Evolutionary conservation across 2,888 invertebrate genomes (phyloP).

Genomic region (Operophtera brumata): DNA sequence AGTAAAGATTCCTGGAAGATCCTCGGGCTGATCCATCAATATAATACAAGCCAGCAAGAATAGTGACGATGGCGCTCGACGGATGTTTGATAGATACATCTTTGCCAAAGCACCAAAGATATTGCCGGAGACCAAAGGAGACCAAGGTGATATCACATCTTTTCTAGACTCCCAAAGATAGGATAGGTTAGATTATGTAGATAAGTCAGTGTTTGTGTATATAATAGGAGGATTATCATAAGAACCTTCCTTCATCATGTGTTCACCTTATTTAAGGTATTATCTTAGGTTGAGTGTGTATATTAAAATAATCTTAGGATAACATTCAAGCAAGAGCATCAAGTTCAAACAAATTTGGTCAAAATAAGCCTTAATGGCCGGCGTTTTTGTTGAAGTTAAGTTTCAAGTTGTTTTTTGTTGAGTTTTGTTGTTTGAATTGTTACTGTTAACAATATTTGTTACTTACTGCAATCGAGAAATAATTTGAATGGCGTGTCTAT

Average conservation of each 20-base stretch:
- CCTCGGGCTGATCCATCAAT: background rate
- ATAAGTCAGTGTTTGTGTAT: constrained; percentile 36
- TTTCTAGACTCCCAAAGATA: constrained; percentile 63
- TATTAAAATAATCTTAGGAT: constrained; percentile 13
- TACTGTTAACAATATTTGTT: constrained; percentile 39
- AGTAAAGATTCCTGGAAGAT: background rate
- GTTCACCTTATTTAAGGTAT: background rate
- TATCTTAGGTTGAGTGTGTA: constrained; percentile 12
- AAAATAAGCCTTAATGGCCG: constrained; percentile 73
- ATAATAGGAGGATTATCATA: constrained; percentile 14
- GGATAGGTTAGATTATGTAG: constrained; percentile 39
- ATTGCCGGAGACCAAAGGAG: constrained; percentile 31
- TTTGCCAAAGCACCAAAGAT: constrained; percentile 15
- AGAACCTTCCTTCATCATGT: constrained; percentile 7
- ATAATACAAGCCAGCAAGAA: background rate
- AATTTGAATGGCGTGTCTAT: background rate
- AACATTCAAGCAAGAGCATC: constrained; percentile 30
- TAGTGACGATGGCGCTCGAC: background rate
- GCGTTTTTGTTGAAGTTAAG: constrained; percentile 61
- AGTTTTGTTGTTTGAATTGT: constrained; percentile 44
- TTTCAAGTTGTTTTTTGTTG: constrained; percentile 51
- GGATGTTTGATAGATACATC: background rate
- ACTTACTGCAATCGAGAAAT: constrained; percentile 1
- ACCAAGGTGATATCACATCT: constrained; percentile 43
- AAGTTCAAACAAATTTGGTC: constrained; percentile 37